Conservation (phyloP, 2,797 vertebrate species). For the Ctenochaetus hawaiiensis region DNA sequence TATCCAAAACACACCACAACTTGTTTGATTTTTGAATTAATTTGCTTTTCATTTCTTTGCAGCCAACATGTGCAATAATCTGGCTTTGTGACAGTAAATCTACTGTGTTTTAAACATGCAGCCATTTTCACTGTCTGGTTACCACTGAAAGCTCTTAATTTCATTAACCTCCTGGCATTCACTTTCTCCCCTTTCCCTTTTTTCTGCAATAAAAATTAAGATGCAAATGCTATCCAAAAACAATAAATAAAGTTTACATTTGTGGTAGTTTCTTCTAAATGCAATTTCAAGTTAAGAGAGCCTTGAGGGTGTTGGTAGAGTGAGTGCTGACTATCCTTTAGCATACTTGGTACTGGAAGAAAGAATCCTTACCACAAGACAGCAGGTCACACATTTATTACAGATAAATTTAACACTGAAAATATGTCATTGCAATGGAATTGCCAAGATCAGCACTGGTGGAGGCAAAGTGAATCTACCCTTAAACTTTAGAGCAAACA, state of each 20-base stretch:
- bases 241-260: not conserved
- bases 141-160: constrained; percentile 6
- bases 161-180: not conserved
- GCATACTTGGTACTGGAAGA: no score
- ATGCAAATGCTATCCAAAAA: no score
- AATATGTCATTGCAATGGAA: not conserved
- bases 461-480: not conserved
- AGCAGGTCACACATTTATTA: not conserved
- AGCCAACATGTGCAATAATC: constrained; percentile 11
- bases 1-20: not conserved
- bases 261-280: not conserved
- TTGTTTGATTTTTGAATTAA: not conserved
- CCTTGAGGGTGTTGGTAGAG: no score
- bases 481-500: not conserved
- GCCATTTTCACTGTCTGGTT: not conserved
- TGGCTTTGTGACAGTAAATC: not conserved
- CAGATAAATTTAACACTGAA: not conserved
- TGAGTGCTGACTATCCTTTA: no score
- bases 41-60: not conserved
- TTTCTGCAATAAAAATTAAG: no score
- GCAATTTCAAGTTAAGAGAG: not conserved
- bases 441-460: not conserved
- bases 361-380: not conserved
- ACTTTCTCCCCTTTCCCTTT: not conserved
- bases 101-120: not conserved